phyloP scores from a whole-genome alignment of 2,113 vertebrate species.

The Catharus bicknelli region DNA sequence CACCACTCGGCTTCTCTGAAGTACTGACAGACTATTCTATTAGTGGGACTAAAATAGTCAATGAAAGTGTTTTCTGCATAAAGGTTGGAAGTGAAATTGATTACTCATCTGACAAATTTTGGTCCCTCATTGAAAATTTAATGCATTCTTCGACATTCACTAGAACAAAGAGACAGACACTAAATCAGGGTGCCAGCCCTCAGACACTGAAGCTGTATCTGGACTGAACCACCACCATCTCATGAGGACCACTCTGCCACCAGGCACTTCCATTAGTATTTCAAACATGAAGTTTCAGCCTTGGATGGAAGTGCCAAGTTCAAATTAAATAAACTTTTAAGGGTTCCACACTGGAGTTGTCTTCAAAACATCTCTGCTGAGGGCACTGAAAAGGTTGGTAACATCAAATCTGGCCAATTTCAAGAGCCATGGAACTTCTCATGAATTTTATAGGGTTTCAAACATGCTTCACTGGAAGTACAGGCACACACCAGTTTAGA shows the following conservation, averaged over 20 bases:
- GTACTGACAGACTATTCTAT: neutral
- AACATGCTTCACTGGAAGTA: neutral
- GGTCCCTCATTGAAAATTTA: neutral
- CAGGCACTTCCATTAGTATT: slow-evolving; percentile 11
- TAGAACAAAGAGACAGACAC: slow-evolving; percentile 15
- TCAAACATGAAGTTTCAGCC: neutral
- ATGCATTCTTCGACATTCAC: neutral
- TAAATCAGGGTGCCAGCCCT: slow-evolving; percentile 18
- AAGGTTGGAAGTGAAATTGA: neutral
- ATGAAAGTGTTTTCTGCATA: neutral
- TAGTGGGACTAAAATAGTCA: neutral
- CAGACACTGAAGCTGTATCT: neutral
- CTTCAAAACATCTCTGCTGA: slow-evolving; percentile 16
- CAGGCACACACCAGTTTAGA: neutral
- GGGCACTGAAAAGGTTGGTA: neutral
- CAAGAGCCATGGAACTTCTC: neutral
- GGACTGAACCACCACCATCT: neutral
- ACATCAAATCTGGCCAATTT: neutral
- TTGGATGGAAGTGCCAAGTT: too few species aligned
- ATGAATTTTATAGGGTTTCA: neutral
- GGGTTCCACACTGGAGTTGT: neutral
- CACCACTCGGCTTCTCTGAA: neutral
- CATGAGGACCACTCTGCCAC: neutral
- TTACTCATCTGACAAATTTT: slow-evolving; percentile 33
- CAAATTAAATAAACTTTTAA: too few species aligned